Percentiles rank a stretch among this genome's conserved stretches.
phyloP scores from a whole-genome alignment of 2,888 invertebrate species.

The Blastobasis lacticolella region DNA sequence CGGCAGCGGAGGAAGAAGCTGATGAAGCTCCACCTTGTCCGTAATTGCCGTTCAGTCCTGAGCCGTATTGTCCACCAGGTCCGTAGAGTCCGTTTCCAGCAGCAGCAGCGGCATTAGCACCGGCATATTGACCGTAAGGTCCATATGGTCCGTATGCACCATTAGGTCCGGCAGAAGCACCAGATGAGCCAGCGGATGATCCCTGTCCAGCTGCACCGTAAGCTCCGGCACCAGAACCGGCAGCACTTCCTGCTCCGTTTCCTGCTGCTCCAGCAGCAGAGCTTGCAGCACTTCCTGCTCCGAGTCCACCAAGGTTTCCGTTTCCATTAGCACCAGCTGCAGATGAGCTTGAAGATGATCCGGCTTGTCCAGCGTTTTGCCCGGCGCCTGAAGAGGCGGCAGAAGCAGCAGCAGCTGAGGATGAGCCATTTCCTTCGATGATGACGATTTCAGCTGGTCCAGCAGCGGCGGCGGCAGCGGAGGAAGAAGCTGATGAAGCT shows the following conservation, averaged over 20 bases:
- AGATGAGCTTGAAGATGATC: neutral
- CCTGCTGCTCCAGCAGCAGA: neutral
- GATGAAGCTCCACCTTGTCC: too few species aligned
- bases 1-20: too few species aligned
- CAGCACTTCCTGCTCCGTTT: neutral
- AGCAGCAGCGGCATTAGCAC: neutral
- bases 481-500: neutral
- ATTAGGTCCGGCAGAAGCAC: neutral
- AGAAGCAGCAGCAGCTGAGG: too few species aligned
- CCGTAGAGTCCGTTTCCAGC: neutral
- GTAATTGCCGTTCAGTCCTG: too few species aligned
- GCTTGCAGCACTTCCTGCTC: too few species aligned
- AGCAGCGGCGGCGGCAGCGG: slow-evolving; percentile 2
- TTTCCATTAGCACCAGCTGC: slow-evolving; percentile 5
- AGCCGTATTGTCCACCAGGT: too few species aligned
- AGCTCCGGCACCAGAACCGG: neutral
- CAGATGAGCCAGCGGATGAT: neutral
- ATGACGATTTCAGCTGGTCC: neutral
- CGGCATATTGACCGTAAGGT: neutral
- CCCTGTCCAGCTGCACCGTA: neutral
- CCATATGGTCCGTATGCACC: too few species aligned
- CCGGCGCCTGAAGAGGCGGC: neutral
- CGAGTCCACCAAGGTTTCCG: neutral
- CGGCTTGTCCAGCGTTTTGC: neutral
- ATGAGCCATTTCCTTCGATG: neutral